Evolutionary conservation across 2,797 vertebrate genomes (phyloP), one percentile per base, ranked within the genome.

Genomic region (Hipposideros larvatus): DNA sequence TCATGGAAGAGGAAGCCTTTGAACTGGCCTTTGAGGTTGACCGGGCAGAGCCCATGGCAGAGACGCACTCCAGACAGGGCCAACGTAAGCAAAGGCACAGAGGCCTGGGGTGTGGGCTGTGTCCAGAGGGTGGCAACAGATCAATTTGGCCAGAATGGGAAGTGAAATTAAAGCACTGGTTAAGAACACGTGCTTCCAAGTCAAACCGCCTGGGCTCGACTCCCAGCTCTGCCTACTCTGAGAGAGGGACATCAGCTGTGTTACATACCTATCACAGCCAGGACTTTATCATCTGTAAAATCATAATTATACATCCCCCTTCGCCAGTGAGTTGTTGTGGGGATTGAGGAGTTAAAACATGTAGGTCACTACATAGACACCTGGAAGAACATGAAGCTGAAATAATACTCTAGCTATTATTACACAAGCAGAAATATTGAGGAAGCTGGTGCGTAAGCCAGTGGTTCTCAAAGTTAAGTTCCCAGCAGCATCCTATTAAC

Each of bases 371-470:
- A 18, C 28, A 57, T 10, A 57, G 53, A 21, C 10, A 15, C 14
- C 31, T n/a, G 7, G 26, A 31, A 37, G 57, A 11, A 19, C 26
- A 1, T 0, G 7, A 68, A 41, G 18, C 59, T 48, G 14, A 3
- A 1, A 0, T 0, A 3, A 66, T 4, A 6, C 41, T 55, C 74
- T 1, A 26, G 21, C 3, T 53, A 24, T 28, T 2, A 9, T 41
- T 48, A 48, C 24, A 34, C 24, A 34, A 68, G 53, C 59, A 84
- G 70, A 87, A 46, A 66, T 22, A 26, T 2, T 19, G 55, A 55
- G 18, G 53, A 48, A 19, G 2, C 55, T 37, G 9, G 13, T 48
- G 53, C 79, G 26, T 8, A 57, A 85, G 22, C 7, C 55, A 66
- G 37, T 4, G 41, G 34, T 66, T 90, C 83, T 82, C 77, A 16